These are phyloP conservation scores for Myotis davidii DNA, from an alignment of 2,113 vertebrate species.

Conservation along the genomic window DNA sequence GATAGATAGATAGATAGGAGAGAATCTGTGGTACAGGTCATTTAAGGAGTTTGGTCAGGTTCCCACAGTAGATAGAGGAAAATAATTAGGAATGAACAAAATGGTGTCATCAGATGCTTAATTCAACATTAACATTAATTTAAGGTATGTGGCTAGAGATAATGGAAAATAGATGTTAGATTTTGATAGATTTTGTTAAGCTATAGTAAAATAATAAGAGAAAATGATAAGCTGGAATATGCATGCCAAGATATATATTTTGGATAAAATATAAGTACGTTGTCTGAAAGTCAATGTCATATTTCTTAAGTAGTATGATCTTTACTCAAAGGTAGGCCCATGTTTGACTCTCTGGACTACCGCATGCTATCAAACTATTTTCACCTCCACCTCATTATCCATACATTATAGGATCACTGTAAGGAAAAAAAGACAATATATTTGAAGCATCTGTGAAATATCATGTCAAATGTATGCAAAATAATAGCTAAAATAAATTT, in stretches of 20 bases:
- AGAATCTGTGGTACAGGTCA: not conserved
- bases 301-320: not conserved
- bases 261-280: not conserved
- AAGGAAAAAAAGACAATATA: not conserved
- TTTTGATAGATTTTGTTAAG: not conserved
- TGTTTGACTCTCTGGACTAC: not conserved
- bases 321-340: not conserved
- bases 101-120: not conserved
- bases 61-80: not conserved
- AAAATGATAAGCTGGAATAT: not conserved
- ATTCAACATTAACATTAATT: not conserved
- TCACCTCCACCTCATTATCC: not conserved
- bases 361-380: not conserved
- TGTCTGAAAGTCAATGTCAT: not conserved
- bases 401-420: not conserved
- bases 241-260: not conserved
- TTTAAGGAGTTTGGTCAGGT: not conserved
- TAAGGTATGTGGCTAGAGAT: not conserved
- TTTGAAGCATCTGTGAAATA: not conserved
- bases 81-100: not conserved
- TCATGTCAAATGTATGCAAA: not conserved
- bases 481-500: not conserved
- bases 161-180: not conserved
- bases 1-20: not conserved
- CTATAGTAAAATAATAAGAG: not conserved